Percentiles rank a stretch among this genome's conserved stretches.
Conservation (phyloP, 2,113 vertebrate genomes). For the Mirza zaza region DNA sequence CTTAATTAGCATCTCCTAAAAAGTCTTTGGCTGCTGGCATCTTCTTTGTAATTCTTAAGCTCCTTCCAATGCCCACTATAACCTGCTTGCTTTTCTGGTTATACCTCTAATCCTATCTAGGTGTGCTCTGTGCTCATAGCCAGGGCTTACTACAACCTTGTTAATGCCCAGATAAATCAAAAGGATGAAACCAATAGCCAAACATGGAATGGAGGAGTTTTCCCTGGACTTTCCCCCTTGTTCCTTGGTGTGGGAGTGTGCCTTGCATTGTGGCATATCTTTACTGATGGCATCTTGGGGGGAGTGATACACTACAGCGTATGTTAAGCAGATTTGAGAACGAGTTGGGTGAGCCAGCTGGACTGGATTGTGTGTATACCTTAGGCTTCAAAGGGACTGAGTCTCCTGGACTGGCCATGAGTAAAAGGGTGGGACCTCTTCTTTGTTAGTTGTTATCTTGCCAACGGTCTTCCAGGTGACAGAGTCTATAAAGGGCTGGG, state of each 20-base stretch:
- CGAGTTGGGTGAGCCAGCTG: neutral
- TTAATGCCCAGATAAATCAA: neutral
- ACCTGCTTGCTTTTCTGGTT: conserved; percentile 16
- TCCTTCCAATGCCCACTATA: neutral
- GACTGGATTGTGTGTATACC: neutral
- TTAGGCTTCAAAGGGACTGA: neutral
- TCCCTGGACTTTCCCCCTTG: neutral
- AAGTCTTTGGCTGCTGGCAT: neutral
- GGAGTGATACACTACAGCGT: neutral
- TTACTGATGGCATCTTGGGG: neutral
- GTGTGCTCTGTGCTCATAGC: neutral
- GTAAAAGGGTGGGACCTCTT: neutral
- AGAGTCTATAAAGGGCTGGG: neutral
- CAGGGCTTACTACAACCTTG: neutral
- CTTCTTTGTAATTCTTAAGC: neutral
- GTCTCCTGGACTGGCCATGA: neutral
- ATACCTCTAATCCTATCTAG: neutral
- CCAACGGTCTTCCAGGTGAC: neutral
- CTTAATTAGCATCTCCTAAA: conserved; percentile 12
- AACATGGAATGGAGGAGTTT: neutral
- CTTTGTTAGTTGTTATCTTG: neutral
- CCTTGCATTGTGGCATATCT: neutral
- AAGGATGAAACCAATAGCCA: neutral
- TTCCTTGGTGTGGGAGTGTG: neutral
- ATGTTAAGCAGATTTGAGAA: neutral